A percentile compares a stretch with the other conserved stretches of the same genome.
Conservation (phyloP, 37 sponge, comb jelly and placozoan species). For the Diacarnus erythraeanus region DNA sequence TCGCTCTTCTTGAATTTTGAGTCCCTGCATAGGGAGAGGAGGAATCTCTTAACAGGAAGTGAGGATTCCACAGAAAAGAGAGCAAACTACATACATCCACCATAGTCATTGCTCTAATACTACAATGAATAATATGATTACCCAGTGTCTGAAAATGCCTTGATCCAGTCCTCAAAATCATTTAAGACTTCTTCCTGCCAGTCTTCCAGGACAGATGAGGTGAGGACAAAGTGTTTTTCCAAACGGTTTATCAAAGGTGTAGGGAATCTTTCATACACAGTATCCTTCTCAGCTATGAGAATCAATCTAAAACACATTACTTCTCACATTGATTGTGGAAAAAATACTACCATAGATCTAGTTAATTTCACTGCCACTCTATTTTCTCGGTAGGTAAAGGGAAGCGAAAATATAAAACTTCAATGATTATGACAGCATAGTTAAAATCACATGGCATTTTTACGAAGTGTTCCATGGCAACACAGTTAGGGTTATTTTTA, state of each 20-base stretch:
- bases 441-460: too few species aligned
- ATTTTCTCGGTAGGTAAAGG: too few species aligned
- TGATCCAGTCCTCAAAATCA: conserved; percentile 53
- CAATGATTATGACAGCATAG: too few species aligned
- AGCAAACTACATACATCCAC: not conserved
- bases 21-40: not conserved
- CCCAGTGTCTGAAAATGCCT: conserved; percentile 25
- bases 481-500: too few species aligned
- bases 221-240: conserved; percentile 90
- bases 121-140: not conserved
- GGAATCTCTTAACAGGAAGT: too few species aligned
- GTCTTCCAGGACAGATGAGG: conserved; percentile 60
- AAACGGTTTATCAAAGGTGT: conserved; percentile 94
- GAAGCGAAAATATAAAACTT: too few species aligned
- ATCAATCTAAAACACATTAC: conserved; percentile 60
- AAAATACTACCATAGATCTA: too few species aligned
- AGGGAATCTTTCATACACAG: conserved; percentile 87
- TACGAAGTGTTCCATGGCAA: too few species aligned
- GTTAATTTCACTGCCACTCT: too few species aligned
- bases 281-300: conserved; percentile 81
- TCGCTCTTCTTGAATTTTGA: conserved; percentile 52
- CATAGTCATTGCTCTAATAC: not conserved
- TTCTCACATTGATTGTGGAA: not conserved
- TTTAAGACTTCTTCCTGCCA: conserved; percentile 44
- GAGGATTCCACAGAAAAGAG: not conserved